Evolutionary conservation across 2,888 invertebrate genomes (phyloP), one percentile per base, ranked within the genome.

Genomic region (Tipula confusa): DNA sequence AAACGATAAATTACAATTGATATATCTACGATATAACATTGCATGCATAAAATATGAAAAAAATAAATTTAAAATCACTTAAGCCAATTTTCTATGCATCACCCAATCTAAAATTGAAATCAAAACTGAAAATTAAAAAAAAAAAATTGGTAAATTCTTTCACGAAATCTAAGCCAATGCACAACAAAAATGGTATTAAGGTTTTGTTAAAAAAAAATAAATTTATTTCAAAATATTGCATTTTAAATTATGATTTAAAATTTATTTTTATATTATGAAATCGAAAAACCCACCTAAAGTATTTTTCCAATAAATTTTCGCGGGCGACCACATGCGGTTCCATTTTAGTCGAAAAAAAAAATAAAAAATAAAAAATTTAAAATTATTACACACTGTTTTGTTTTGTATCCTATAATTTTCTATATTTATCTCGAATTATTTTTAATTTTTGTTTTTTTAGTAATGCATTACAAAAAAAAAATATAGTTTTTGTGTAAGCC

Each of bases 251-350:
- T 38, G 13, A 38, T 38, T 38, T n/a, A n/a, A n/a, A n/a, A n/a
- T n/a, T n/a, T n/a, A n/a, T 38, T 38, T 24, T 64, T 64, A 64
- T 24, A 2, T 33, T 64, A 64, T 24, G n/a, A 64, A 64, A 64
- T 64, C 64, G 64, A n/a, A 24, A 64, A 64, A 64, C 64, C 64
- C 64, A 64, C 64, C 64, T 64, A 64, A 64, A 64, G 24, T 64
- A 64, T 18, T 64, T 43, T 64, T 64, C 64, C 64, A 24, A 24
- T 64, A 64, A 64, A 24, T 64, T 64, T 64, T 64, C 64, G 24
- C 64, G 64, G 64, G 64, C 64, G 64, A 64, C 64, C 64, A 64
- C 64, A 64, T 64, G 64, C 64, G 64, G 64, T 24, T 64, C 64
- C 64, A 64, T 64, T 64, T 64, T 64, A 31, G 64, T 64, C 64